These are phyloP conservation scores for Ellobius talpinus DNA, from an alignment of 2,113 vertebrate genomes.

Conservation along the genomic window DNA sequence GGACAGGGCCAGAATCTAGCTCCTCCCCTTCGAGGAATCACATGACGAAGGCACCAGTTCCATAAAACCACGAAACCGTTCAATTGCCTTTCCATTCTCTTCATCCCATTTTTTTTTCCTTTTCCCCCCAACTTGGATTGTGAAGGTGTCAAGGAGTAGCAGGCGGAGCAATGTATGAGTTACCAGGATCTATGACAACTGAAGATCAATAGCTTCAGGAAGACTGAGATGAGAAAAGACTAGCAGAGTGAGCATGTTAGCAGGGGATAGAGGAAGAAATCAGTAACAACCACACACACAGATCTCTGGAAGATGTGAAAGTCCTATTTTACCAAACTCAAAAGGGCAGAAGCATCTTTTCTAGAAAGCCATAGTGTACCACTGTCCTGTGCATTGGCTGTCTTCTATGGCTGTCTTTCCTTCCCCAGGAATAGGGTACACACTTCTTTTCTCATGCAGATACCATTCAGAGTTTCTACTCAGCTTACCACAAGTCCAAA, in stretches of 20 bases:
- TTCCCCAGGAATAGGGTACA: not conserved
- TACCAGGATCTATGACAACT: constrained; percentile 24
- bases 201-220: constrained; percentile 67
- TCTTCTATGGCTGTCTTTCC: constrained; percentile 20
- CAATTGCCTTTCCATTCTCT: constrained; percentile 62
- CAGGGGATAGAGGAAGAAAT: not conserved
- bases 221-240: constrained; percentile 15
- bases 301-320: not conserved
- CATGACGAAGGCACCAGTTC: constrained; percentile 55
- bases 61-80: constrained; percentile 76
- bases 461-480: not conserved
- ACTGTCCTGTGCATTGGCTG: not conserved
- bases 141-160: constrained; percentile 62
- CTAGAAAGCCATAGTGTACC: not conserved
- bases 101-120: constrained; percentile 53
- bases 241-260: not conserved
- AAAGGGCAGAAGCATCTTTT: constrained; percentile 38
- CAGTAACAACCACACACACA: not conserved
- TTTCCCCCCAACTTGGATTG: constrained; percentile 38
- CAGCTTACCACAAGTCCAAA: constrained; percentile 59
- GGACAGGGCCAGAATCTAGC: constrained; percentile 21
- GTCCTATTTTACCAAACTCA: not conserved
- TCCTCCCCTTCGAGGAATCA: not conserved
- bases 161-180: constrained; percentile 51
- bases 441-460: not conserved